Evolutionary conservation across 2,113 vertebrate species (phyloP), one percentile per base, ranked within the genome.

Genomic region (Podiceps cristatus): DNA sequence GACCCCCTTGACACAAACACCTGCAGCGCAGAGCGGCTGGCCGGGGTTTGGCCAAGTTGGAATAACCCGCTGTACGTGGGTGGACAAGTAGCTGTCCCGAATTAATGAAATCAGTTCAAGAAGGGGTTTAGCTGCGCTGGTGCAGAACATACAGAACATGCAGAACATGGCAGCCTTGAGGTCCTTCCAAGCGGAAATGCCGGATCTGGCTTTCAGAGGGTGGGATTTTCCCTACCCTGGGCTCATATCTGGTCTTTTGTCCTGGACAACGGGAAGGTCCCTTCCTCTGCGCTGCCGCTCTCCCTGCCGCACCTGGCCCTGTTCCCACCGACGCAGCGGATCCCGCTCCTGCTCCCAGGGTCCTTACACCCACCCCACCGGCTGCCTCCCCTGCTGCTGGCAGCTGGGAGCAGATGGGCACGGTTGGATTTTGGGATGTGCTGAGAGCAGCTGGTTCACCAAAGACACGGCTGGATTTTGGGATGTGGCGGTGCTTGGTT

Each of bases 241-340:
- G 62, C 1, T 2, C 60, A 64, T 89, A 94, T 89, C 87, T 84
- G 86, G 47, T 75, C 68, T 87, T 95, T 96, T 84, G 53, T 84
- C 78, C 76, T 18, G 64, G 86, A 77, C 79, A 69, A 86, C n/a
- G n/a, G 79, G 84, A 89, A 86, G 28, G 75, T 4, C 6, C 62
- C 45, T 86, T 95, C 53, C 93, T 64, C 75, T 28, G 58, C 0
- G 0, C 84, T 58, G 55, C 52, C 0, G 2, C 52, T 42, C 79
- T 17, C 1, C 19, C 72, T 53, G 82, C 79, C 1, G 5, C 7
- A 52, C 86, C 60, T 86, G 93, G 89, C 79, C 22, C n/a, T 9
- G 37, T 62, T 91, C 86, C 93, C 83, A 29, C 31, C 0, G 4
- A 27, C 19, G 35, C 84, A 66, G 86, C 33, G 1, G 0, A 35